Base-by-base conservation (phyloP, 2,113 vertebrate genomes). In the Siniperca knerii region DNA sequence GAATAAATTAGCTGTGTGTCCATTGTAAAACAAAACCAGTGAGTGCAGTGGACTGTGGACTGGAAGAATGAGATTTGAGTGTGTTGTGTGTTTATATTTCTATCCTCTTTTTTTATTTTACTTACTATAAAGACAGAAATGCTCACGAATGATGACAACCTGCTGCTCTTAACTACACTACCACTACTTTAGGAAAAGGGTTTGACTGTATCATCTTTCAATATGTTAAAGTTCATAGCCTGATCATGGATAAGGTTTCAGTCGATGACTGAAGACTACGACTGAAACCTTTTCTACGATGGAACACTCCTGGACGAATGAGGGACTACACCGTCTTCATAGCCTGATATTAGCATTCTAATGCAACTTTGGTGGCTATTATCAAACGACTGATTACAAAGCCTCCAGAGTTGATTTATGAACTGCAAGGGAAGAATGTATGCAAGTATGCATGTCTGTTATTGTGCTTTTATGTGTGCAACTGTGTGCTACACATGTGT, bases 1-100 rank as follows among this genome's bases (percentile, higher is more conserved):
- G 42, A 69, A 75, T 79, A 62, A 79, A 85, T 85, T 70, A 84
- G 62, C 65, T 25, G 18, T 44, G 54, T 57, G 67, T 75, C 60
- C n/a, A 54, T 75, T 71, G 67, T 57, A 18, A 64, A 85, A 52
- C 21, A 52, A 44, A 77, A 68, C 1, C 65, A 77, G 37, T n/a
- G 42, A 25, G 50, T 1, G 33, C 64, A 23, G 72, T 25, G n/a
- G 29, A 68, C 71, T 33, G 18, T 4, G 10, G 35, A 35, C 52
- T 29, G 18, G 16, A 44, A 48, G 18, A 23, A n/a, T 10, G 10
- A 20, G 57, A 57, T 18, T 20, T 37, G 7, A 23, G 25, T 29
- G 37, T 50, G 50, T 8, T 44, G 33, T 42, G 15, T 18, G 29
- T 50, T 84, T 18, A 13, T 23, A 0, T 13, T 78, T 40, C 6